Conservation (phyloP, 2,888 invertebrate species). For the Lutraria lutraria region DNA sequence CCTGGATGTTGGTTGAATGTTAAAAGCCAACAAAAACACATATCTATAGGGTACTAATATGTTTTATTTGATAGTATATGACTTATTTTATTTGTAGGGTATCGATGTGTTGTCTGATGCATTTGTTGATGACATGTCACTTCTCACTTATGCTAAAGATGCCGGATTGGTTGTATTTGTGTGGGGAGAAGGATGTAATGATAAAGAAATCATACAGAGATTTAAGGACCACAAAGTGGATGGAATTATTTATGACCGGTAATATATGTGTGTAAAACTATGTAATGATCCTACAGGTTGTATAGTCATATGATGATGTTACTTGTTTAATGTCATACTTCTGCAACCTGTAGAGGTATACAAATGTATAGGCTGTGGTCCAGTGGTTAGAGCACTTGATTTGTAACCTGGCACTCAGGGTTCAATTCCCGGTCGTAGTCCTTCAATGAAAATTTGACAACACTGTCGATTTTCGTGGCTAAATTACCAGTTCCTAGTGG, state of each 20-base stretch:
- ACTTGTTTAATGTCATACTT: too few species aligned
- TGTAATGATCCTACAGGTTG: too few species aligned
- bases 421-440: too few species aligned
- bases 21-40: background rate
- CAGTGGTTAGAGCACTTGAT: too few species aligned
- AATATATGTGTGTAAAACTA: conserved; percentile 58
- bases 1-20: too few species aligned
- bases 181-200: conserved; percentile 98
- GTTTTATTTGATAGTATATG: background rate
- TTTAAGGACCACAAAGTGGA: conserved; percentile 96
- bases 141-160: conserved; percentile 89
- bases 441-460: too few species aligned
- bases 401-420: too few species aligned
- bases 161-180: conserved; percentile 96
- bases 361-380: too few species aligned
- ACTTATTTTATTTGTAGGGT: conserved; percentile 46
- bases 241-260: conserved; percentile 98
- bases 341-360: too few species aligned
- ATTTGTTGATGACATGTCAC: conserved; percentile 77
- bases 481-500: too few species aligned
- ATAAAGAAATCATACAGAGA: conserved; percentile 93
- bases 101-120: conserved; percentile 59
- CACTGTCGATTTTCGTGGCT: too few species aligned
- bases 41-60: background rate
- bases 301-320: too few species aligned